A percentile compares a stretch with the other conserved stretches of the same genome.
These are phyloP conservation scores for Cantharis nigra DNA, from an alignment of 2,888 invertebrate species.

Conservation along the genomic window DNA sequence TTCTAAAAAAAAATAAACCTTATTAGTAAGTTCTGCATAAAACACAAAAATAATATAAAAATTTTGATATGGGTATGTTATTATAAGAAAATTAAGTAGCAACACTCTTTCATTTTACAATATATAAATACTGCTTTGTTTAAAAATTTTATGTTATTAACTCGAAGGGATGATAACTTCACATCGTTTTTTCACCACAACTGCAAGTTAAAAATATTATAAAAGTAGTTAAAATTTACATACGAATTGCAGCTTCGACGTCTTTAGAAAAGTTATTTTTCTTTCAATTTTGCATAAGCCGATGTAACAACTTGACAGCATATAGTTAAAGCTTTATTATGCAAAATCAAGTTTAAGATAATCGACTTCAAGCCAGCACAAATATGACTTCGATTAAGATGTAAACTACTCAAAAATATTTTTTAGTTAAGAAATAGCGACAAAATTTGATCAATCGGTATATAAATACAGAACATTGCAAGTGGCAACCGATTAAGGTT, in stretches of 20 bases:
- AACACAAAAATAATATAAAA: no score
- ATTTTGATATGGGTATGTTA: background rate
- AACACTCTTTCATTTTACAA: no score
- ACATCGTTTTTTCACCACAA: background rate
- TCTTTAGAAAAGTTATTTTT: background rate
- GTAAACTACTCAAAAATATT: background rate
- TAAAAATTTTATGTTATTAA: background rate
- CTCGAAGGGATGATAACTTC: background rate
- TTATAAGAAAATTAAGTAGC: background rate
- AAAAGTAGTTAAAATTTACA: background rate
- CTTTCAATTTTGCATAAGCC: background rate
- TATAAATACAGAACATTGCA: background rate
- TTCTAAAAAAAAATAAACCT: constrained; percentile 34
- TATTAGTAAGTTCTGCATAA: constrained; percentile 3
- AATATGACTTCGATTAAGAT: background rate
- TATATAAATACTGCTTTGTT: background rate
- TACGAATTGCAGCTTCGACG: background rate
- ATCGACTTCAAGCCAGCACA: background rate
- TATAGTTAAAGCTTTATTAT: background rate
- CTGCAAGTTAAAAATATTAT: background rate
- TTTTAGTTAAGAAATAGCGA: background rate
- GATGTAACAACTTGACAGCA: background rate
- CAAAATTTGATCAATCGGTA: background rate
- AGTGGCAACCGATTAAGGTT: background rate
- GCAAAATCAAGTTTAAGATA: background rate